These are phyloP conservation scores for Halocynthia roretzi DNA, from an alignment of 23 tunicate species.

Conservation along the genomic window DNA sequence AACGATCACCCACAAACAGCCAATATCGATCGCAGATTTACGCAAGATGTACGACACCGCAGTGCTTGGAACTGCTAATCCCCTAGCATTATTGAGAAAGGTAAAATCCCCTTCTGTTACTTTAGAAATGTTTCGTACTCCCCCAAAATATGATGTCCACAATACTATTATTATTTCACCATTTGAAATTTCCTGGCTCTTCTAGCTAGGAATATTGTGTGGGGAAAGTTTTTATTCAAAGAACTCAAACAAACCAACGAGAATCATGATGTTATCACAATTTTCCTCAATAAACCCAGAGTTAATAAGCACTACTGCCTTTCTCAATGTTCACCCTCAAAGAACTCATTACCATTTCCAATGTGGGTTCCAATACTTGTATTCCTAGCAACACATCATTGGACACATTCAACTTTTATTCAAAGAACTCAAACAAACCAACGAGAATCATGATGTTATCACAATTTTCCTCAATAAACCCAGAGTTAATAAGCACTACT, in stretches of 20 bases:
- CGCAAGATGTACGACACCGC: conserved; percentile 65
- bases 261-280: no score
- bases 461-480: no score
- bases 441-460: no score
- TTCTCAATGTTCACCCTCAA: no score
- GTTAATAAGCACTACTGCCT: no score
- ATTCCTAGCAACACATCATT: neutral
- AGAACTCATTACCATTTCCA: no score
- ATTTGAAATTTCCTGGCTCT: neutral
- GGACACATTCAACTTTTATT: neutral
- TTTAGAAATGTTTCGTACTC: neutral
- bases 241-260: no score
- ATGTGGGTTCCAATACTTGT: no score
- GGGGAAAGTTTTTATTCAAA: neutral
- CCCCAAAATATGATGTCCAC: neutral
- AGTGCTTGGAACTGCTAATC: conserved; percentile 52
- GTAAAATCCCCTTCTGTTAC: conserved; percentile 19
- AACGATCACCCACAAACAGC: conserved; percentile 83
- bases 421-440: neutral
- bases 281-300: no score
- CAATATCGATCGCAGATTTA: conserved; percentile 63
- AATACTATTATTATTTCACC: neutral
- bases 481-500: no score
- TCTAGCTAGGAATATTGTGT: no score
- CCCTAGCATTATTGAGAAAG: conserved; percentile 80